Evolutionary conservation across 2,113 vertebrate genomes (phyloP).

Genomic region (Rhinogobius similis): DNA sequence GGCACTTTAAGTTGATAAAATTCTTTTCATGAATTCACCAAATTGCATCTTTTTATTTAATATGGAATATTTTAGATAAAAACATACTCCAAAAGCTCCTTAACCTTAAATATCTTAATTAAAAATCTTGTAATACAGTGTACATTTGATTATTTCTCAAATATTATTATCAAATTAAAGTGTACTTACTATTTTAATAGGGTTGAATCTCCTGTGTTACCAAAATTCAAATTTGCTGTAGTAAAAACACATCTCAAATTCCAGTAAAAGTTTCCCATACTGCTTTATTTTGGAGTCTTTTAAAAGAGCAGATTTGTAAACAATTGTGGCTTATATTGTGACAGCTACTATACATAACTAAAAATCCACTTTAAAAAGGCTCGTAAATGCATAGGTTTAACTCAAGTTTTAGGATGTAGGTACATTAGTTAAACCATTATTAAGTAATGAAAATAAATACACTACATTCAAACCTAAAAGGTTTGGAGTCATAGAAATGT

Average conservation of each 20-base stretch:
- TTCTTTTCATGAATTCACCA: background rate
- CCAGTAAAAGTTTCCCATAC: slow-evolving; percentile 65
- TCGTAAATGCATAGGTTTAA: too few species aligned
- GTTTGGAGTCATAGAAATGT: background rate
- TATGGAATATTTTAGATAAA: too few species aligned
- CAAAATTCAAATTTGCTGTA: slow-evolving; percentile 60
- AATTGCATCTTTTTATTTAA: background rate
- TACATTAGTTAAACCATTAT: too few species aligned
- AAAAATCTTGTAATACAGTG: background rate
- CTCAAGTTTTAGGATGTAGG: background rate
- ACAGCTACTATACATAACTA: background rate
- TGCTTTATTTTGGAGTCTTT: slow-evolving; percentile 22
- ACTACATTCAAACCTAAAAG: background rate
- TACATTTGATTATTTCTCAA: background rate
- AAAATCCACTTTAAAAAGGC: background rate
- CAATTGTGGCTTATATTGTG: slow-evolving; percentile 1
- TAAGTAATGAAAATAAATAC: background rate
- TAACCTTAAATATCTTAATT: too few species aligned
- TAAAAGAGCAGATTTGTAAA: slow-evolving; percentile 26
- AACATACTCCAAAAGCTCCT: too few species aligned
- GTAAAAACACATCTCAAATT: slow-evolving; percentile 51
- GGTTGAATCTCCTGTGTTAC: background rate
- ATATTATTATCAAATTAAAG: too few species aligned
- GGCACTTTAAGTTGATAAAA: background rate
- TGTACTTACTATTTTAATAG: too few species aligned